Conservation (phyloP, 2,888 invertebrate species). For the Aphelenchoides bicaudatus region DNA sequence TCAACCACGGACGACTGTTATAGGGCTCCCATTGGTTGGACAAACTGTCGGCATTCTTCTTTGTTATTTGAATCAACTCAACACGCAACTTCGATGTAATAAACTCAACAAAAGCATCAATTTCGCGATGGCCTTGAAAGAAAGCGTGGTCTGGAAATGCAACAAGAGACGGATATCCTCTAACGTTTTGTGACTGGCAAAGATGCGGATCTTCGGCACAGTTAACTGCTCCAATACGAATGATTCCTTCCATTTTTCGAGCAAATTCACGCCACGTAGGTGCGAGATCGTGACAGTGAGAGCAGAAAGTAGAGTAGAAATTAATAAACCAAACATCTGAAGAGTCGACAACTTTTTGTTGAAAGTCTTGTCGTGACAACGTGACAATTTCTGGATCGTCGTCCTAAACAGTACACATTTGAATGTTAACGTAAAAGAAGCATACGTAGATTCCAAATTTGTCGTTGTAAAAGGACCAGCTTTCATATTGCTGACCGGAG, state of each 20-base stretch:
- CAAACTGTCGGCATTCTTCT: slow-evolving; percentile 41
- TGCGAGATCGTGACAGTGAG: slow-evolving; percentile 78
- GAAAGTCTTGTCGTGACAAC: slow-evolving; percentile 72
- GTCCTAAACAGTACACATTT: slow-evolving; percentile 70
- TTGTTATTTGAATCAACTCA: slow-evolving; percentile 45
- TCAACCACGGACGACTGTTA: slow-evolving; percentile 64
- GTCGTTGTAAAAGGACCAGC: slow-evolving; percentile 67
- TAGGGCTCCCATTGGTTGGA: slow-evolving; percentile 45
- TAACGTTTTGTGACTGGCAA: slow-evolving; percentile 73
- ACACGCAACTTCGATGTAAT: slow-evolving; percentile 67
- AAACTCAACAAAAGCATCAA: slow-evolving; percentile 69
- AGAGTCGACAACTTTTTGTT: slow-evolving; percentile 65
- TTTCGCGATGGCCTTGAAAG: slow-evolving; percentile 68
- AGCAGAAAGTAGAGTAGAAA: slow-evolving; percentile 81
- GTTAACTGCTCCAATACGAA: slow-evolving; percentile 79
- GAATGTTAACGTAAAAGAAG: slow-evolving; percentile 19
- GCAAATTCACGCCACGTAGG: slow-evolving; percentile 79
- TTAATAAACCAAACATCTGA: slow-evolving; percentile 79
- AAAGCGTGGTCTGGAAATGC: slow-evolving; percentile 69
- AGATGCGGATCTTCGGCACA: slow-evolving; percentile 79
- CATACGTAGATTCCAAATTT: slow-evolving; percentile 19
- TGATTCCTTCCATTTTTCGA: slow-evolving; percentile 74
- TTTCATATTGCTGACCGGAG: slow-evolving; percentile 72
- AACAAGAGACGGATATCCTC: slow-evolving; percentile 74
- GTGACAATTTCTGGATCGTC: slow-evolving; percentile 78